phyloP scores from a whole-genome alignment of 2,888 invertebrate genomes.

The Clivina fossor region DNA sequence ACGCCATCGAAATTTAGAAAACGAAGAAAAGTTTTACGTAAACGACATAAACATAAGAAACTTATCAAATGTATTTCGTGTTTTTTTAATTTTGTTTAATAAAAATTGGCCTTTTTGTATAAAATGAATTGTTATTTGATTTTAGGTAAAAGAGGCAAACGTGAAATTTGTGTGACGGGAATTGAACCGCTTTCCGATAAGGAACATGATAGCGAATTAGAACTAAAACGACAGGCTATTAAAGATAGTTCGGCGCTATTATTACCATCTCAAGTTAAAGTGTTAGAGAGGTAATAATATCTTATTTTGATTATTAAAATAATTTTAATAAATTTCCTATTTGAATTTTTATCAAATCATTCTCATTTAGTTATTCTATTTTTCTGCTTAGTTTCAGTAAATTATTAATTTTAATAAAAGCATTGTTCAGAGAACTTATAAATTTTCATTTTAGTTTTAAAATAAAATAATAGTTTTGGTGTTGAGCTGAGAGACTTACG shows the following conservation, averaged over 20 bases:
- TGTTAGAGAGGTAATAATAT: constrained; percentile 21
- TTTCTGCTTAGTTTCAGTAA: no score
- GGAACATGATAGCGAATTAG: constrained; percentile 51
- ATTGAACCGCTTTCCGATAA: constrained; percentile 50
- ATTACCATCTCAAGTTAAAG: constrained; percentile 48
- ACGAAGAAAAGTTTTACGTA: constrained; percentile 62
- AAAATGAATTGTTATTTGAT: constrained; percentile 2
- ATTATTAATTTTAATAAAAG: no score
- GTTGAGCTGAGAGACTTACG: no score
- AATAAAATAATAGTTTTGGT: no score
- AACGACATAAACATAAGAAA: constrained; percentile 62
- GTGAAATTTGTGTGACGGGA: constrained; percentile 45
- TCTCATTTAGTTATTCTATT: no score
- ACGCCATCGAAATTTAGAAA: constrained; percentile 48
- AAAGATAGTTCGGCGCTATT: constrained; percentile 47
- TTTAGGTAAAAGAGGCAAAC: constrained; percentile 41
- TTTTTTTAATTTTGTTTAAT: constrained; percentile 11
- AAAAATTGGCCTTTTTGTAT: no score
- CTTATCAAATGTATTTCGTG: constrained; percentile 33
- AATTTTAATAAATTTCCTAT: background rate
- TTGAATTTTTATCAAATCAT: no score
- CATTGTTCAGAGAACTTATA: no score
- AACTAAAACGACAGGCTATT: constrained; percentile 45
- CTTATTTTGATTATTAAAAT: background rate
- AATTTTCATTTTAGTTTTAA: no score